Evolutionary conservation across 1,140 invertebrate species (phyloP).

Genomic region (Nephila pilipes): DNA sequence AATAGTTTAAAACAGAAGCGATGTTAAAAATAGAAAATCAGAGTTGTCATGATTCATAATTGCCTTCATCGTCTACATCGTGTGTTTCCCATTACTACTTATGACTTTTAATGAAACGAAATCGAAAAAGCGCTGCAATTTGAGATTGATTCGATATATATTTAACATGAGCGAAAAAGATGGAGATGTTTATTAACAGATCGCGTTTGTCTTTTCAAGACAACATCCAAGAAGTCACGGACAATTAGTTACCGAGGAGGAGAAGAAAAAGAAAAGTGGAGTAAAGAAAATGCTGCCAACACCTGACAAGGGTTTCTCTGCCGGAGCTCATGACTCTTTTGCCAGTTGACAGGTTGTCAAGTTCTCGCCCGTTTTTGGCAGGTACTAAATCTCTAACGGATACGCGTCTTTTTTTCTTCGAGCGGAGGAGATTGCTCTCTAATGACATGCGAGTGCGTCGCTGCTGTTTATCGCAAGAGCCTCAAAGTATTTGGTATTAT

Average conservation of each 20-base stretch:
- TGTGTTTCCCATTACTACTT: no score
- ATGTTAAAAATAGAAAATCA: no score
- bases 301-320: neutral
- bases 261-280: neutral
- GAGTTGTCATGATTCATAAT: no score
- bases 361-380: neutral
- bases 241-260: neutral
- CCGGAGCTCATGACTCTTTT: neutral
- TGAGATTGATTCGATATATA: no score
- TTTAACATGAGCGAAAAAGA: no score
- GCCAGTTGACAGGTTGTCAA: neutral
- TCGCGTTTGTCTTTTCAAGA: no score
- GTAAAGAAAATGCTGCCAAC: neutral
- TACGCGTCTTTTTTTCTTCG: neutral
- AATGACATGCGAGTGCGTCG: neutral
- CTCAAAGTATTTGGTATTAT: no score
- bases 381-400: slow-evolving; percentile 13
- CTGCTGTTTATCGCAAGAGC: neutral
- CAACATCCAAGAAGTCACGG: neutral
- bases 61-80: no score
- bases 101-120: no score
- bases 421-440: neutral
- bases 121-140: no score
- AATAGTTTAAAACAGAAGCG: no score
- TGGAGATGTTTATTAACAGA: no score